phyloP scores from a whole-genome alignment of 1,140 invertebrate species.

The Drosophila pandora region DNA sequence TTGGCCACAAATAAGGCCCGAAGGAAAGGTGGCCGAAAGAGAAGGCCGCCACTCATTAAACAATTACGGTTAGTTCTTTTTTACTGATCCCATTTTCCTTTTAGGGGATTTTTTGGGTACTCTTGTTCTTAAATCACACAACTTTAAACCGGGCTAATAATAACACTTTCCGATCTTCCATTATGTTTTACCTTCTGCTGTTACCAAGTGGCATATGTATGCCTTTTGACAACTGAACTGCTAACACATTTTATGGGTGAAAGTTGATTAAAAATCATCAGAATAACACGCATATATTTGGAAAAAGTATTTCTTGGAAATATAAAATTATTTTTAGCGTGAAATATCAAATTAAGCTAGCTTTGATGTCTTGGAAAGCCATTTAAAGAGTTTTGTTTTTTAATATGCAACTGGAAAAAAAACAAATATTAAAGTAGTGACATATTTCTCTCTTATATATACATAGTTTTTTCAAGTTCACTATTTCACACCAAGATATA shows the following conservation, averaged over 20 bases:
- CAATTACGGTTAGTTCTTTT: constrained; percentile 52
- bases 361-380: too few species aligned
- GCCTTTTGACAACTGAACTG: constrained; percentile 6
- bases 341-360: neutral
- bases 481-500: constrained; percentile 7
- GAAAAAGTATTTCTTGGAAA: neutral
- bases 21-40: constrained; percentile 22
- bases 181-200: constrained; percentile 16
- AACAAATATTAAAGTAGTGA: too few species aligned
- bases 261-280: constrained; percentile 8
- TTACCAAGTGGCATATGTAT: constrained; percentile 8
- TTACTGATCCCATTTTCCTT: constrained; percentile 36
- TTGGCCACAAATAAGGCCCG: constrained; percentile 32
- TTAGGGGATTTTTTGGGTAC: constrained; percentile 3
- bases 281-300: neutral
- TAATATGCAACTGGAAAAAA: too few species aligned
- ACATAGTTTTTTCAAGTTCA: neutral
- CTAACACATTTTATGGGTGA: constrained; percentile 13
- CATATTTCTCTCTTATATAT: neutral
- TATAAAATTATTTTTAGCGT: neutral
- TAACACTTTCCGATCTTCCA: constrained; percentile 29
- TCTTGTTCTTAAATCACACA: constrained; percentile 58
- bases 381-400: too few species aligned
- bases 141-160: constrained; percentile 42
- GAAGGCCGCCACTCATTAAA: constrained; percentile 57